phyloP scores from a whole-genome alignment of 1,140 invertebrate genomes.

The Zophobas morio region DNA sequence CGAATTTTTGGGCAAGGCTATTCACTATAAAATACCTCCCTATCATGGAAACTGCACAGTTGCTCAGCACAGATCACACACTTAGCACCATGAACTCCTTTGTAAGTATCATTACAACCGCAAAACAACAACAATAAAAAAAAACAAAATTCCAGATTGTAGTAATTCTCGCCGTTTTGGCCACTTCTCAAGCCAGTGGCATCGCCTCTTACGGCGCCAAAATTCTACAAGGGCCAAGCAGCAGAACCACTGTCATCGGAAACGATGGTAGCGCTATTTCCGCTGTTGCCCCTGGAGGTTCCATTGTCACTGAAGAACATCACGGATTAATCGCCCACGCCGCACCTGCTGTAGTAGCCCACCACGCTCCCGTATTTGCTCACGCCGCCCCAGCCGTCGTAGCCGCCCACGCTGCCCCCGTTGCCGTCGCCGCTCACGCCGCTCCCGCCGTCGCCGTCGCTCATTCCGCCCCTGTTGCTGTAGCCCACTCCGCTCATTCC shows the following conservation, averaged over 20 bases:
- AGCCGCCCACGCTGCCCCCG: slow-evolving; percentile 17
- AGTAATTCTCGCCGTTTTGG: slow-evolving; percentile 55
- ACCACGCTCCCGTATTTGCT: slow-evolving; percentile 19
- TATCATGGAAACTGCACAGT: slow-evolving; percentile 37
- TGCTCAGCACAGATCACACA: slow-evolving; percentile 24
- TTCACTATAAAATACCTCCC: slow-evolving; percentile 18
- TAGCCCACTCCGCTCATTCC: slow-evolving; percentile 10
- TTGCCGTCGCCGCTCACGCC: slow-evolving; percentile 17
- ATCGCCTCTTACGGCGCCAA: slow-evolving; percentile 49
- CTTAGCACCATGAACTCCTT: slow-evolving; percentile 52
- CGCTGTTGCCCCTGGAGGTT: slow-evolving; percentile 57
- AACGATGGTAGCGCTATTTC: slow-evolving; percentile 59
- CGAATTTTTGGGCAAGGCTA: slow-evolving; percentile 28
- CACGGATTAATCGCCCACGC: slow-evolving; percentile 53
- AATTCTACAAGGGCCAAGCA: slow-evolving; percentile 59
- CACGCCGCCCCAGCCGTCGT: background rate
- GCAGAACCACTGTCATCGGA: slow-evolving; percentile 57
- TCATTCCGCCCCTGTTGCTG: slow-evolving; percentile 22
- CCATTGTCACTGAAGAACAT: slow-evolving; percentile 57
- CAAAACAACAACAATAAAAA: background rate
- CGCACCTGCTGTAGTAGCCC: slow-evolving; percentile 38
- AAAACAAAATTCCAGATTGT: slow-evolving; percentile 48
- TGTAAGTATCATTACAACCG: slow-evolving; percentile 44
- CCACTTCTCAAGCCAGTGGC: slow-evolving; percentile 52
- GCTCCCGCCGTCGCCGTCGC: background rate